Percentiles rank a stretch among this genome's conserved stretches.
Evolutionary conservation across 2,888 invertebrate genomes (phyloP).

Genomic region (Thelaira solivaga): DNA sequence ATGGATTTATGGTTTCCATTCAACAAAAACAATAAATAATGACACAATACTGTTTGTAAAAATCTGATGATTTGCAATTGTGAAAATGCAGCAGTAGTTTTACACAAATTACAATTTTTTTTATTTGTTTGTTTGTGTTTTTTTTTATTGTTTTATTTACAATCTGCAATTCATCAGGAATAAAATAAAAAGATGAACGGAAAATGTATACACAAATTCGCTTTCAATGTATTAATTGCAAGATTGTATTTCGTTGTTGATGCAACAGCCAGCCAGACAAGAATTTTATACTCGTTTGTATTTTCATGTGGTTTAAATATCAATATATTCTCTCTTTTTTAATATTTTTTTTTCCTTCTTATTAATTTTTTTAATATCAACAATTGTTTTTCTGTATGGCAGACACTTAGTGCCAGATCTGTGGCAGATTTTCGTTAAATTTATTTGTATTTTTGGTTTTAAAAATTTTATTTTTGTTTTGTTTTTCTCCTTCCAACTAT

Average conservation of each 20-base stretch:
- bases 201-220: conserved; percentile 23
- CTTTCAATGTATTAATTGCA: conserved; percentile 55
- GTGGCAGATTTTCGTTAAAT: conserved; percentile 36
- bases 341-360: not conserved
- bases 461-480: not conserved
- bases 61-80: conserved; percentile 47
- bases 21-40: conserved; percentile 17
- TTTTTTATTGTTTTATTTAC: too few species aligned
- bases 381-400: conserved; percentile 32
- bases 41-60: conserved; percentile 17
- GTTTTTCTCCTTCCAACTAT: conserved; percentile 41
- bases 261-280: conserved; percentile 31
- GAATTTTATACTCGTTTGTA: not conserved
- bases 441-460: conserved; percentile 21
- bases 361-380: conserved; percentile 14
- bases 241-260: conserved; percentile 41
- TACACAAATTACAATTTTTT: conserved; percentile 41
- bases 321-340: conserved; percentile 20
- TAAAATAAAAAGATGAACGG: not conserved
- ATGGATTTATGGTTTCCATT: conserved; percentile 31
- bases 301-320: conserved; percentile 47
- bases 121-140: too few species aligned
- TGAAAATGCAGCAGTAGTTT: conserved; percentile 13
- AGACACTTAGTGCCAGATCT: conserved; percentile 14
- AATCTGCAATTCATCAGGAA: conserved; percentile 56